Base-by-base conservation (phyloP, 2,797 vertebrate species). In the Sebastes taczanowskii region DNA sequence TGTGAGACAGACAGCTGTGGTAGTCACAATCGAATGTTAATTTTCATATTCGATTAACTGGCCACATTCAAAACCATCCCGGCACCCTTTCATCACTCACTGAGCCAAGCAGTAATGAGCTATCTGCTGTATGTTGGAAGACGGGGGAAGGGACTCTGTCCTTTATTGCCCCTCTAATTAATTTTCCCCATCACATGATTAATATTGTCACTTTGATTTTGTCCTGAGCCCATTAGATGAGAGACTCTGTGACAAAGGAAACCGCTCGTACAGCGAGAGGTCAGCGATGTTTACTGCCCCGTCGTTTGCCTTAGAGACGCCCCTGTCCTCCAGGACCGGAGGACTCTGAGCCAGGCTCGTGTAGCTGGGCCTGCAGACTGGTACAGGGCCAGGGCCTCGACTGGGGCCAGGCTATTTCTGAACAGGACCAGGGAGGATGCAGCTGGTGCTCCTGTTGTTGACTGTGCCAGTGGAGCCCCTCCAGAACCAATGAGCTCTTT, bases 191-290 rank as follows among this genome's bases (percentile, higher is more conserved):
- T 87, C 89, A 76, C 86, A 86, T 91, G 84, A 93, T 95, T 93
- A 94, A 92, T 91, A 88, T 68, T 87, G 91, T 91, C 89, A 89
- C 88, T 93, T 93, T 90, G 84, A 92, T 92, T 93, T 91, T 82
- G 77, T 81, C 74, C 60, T 80, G 75, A 80, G 80, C 38, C 63
- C 69, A 20, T 85, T 69, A 65, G 23, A 90, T 42, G 49, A 80
- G 65, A 75, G 67, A 38, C 66, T 58, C 42, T 23, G 53, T 83
- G 82, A 78, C 85, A 72, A 78, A 67, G 71, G 83, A 77, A 74
- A n/a, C 53, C 32, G 87, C 67, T 67, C 3, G 55, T 65, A 82
- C 75, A 84, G 80, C 29, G 5, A 78, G n/a, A 69, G 81, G 82
- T 89, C 71, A 2, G 62, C 34, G 11, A 46, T 80, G 66, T 83